Conservation (phyloP, 2,113 vertebrate genomes). For the Ameiurus melas region DNA sequence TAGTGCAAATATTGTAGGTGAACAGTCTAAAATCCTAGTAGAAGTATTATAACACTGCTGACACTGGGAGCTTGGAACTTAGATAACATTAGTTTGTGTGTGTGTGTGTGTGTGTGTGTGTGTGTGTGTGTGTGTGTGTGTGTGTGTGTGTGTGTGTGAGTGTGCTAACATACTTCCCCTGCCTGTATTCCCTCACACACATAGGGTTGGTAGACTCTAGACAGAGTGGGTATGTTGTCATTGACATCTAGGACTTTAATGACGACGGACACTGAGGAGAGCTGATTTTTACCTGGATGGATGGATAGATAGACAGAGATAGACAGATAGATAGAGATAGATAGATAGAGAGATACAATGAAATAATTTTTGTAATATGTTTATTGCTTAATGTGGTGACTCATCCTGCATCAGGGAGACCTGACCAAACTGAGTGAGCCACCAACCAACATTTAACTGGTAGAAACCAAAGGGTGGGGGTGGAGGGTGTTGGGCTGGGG, state of each 20-base stretch:
- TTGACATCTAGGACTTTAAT: slow-evolving; percentile 89
- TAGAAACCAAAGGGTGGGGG: background rate
- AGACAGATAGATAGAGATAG: slow-evolving; percentile 1
- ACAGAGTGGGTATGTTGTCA: slow-evolving; percentile 86
- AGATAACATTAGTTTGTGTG: background rate
- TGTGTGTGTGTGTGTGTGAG: slow-evolving; percentile 38
- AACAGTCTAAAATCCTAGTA: background rate
- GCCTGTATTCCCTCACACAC: slow-evolving; percentile 86
- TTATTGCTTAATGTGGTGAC: background rate
- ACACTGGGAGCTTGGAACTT: background rate
- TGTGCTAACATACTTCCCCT: slow-evolving; percentile 78
- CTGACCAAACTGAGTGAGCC: background rate
- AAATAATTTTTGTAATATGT: background rate
- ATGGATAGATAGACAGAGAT: slow-evolving; percentile 51
- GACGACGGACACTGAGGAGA: slow-evolving; percentile 79
- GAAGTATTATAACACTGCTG: background rate
- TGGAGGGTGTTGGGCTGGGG: background rate
- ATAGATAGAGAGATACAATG: background rate
- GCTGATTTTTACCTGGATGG: slow-evolving; percentile 75
- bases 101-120: slow-evolving; percentile 34
- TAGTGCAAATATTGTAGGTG: background rate
- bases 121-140: slow-evolving; percentile 39
- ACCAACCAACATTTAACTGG: background rate
- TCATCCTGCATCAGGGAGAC: background rate
- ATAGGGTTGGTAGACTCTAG: slow-evolving; percentile 82